Base-by-base conservation (phyloP, 2,113 vertebrate species). In the Machaerirhynchus nigripectus region DNA sequence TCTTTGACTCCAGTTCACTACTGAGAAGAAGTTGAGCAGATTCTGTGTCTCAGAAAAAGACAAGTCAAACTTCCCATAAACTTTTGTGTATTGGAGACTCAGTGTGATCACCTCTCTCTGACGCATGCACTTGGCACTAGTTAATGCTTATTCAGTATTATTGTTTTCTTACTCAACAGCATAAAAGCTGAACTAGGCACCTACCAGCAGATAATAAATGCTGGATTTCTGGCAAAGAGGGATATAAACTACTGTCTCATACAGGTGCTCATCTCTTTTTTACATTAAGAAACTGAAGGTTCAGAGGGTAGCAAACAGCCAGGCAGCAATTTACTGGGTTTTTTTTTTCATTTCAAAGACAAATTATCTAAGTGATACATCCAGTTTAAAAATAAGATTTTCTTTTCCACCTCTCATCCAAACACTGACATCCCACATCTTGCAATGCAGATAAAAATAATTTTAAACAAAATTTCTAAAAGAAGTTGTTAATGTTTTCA, bases 281-380 rank as follows among this genome's bases (percentile, higher is more conserved):
- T 22, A 17, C 14, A 15, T 37, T n/a, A n/a, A 20, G 18, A 78
- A 74, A 37, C 9, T 31, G 22, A 55, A 76, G 15, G 15, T 19
- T 69, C 35, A 85, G 80, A 59, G 23, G 7, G 20, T 44, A 76
- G 6, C 6, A 19, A 59, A 46, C 11, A 61, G 11, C 18, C 40
- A 63, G 24, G 13, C 30, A 84, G 10, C 13, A 74, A 2, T 24
- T 70, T 46, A 4, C 11, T 20, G 5, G 0, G 1, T 1, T 13
- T 19, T 56, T 68, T 59, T 56, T 52, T 55, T 35, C 1, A 16
- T 65, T 82, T 61, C 44, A 33, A 59, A 93, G 40, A 42, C 1
- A 11, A 73, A 69, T 52, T 65, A 68, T 27, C 52, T 4, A 60
- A 42, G 8, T 28, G 2, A 0, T 26, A 33, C 0, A 0, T 13